phyloP scores from a whole-genome alignment of 2,113 vertebrate species.

The Vulpes ferrilata region DNA sequence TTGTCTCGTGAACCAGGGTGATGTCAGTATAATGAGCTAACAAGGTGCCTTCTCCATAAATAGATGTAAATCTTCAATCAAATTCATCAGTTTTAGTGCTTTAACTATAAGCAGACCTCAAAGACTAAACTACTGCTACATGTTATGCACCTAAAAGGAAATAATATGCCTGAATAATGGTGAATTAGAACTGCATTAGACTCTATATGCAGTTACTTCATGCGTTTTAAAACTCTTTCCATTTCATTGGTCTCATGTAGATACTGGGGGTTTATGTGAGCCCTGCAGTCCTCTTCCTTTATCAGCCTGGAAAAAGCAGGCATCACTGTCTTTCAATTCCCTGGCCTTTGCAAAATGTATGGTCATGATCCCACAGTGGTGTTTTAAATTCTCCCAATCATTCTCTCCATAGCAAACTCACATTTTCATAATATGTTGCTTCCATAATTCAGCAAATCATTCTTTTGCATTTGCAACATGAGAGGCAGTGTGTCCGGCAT shows the following conservation, averaged over 20 bases:
- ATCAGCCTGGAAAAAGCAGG: not conserved
- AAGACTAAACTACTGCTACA: not conserved
- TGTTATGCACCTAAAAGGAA: not conserved
- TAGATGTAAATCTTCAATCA: constrained; percentile 5
- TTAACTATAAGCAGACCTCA: not conserved
- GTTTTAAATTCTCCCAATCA: not conserved
- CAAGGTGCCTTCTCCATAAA: not conserved
- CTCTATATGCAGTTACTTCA: not conserved
- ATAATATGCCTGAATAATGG: not conserved
- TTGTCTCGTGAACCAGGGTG: constrained; percentile 32
- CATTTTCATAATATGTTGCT: not conserved
- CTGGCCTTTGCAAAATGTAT: not conserved
- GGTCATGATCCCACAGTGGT: not conserved
- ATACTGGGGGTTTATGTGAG: not conserved
- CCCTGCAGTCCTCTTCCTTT: not conserved
- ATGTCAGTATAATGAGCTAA: not conserved
- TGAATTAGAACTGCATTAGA: not conserved
- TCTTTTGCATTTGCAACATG: not conserved
- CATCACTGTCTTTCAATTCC: not conserved
- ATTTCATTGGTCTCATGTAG: not conserved
- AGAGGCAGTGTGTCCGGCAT: not conserved
- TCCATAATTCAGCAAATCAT: not conserved
- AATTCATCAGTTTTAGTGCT: constrained; percentile 16
- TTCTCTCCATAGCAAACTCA: not conserved
- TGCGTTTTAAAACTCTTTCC: not conserved